Percentiles rank a stretch among this genome's conserved stretches.
phyloP scores from a whole-genome alignment of 2,797 vertebrate genomes.

The Meriones psammophilus region DNA sequence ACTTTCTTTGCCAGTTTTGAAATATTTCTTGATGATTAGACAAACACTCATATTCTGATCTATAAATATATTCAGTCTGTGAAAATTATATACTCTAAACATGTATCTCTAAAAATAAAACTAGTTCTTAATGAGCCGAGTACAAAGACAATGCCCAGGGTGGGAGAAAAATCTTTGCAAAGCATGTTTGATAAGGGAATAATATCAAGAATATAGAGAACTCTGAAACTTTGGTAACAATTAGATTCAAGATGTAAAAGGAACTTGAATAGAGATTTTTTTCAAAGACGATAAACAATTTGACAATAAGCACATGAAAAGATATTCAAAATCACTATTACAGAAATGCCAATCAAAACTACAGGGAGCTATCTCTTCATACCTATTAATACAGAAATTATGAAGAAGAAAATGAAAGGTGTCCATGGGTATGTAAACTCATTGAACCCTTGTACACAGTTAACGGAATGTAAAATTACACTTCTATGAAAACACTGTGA shows the following conservation, averaged over 20 bases:
- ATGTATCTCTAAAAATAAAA: slow-evolving; percentile 3
- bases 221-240: neutral
- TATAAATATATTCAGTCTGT: neutral
- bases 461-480: neutral
- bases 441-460: neutral
- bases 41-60: neutral
- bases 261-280: neutral
- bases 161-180: neutral
- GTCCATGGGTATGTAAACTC: neutral
- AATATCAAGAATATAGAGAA: neutral
- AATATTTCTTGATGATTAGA: slow-evolving; percentile 7
- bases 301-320: neutral
- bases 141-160: neutral
- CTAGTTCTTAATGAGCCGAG: neutral
- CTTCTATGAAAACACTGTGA: neutral
- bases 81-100: slow-evolving; percentile 13
- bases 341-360: neutral
- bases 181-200: neutral
- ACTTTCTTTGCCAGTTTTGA: neutral
- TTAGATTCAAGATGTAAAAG: neutral
- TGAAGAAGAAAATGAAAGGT: neutral
- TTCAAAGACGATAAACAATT: neutral
- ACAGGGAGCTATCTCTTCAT: neutral
- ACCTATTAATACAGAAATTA: neutral
- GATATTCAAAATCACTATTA: neutral